A percentile compares a stretch with the other conserved stretches of the same genome.
Evolutionary conservation across 2,797 vertebrate species (phyloP).

Genomic region (Pseudomugil tenellus): DNA sequence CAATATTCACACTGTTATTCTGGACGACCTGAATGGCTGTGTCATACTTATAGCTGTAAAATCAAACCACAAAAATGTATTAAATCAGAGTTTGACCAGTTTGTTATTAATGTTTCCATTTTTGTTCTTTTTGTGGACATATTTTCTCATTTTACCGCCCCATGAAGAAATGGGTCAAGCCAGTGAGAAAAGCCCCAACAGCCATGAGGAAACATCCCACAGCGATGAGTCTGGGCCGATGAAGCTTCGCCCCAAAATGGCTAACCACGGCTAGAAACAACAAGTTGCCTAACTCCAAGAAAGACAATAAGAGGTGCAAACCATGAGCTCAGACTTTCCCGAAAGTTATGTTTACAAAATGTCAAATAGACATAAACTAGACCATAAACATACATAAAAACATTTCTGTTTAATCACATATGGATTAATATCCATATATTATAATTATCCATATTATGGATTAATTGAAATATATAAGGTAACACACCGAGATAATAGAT

Average conservation of each 20-base stretch:
- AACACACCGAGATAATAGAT: too few species aligned
- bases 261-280: slow-evolving; percentile 81
- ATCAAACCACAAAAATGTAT: not conserved
- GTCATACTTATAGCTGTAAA: slow-evolving; percentile 77
- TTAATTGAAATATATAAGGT: too few species aligned
- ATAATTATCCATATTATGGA: too few species aligned
- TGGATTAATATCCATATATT: too few species aligned
- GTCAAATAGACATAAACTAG: too few species aligned
- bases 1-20: slow-evolving; percentile 65
- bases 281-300: slow-evolving; percentile 75
- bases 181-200: slow-evolving; percentile 75
- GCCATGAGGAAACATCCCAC: slow-evolving; percentile 81
- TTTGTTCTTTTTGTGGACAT: not conserved
- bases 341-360: not conserved
- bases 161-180: slow-evolving; percentile 86
- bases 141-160: slow-evolving; percentile 65
- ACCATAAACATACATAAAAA: too few species aligned
- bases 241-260: slow-evolving; percentile 83
- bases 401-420: too few species aligned
- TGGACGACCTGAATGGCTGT: slow-evolving; percentile 65
- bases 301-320: not conserved
- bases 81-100: not conserved
- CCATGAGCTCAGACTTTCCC: not conserved
- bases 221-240: slow-evolving; percentile 81
- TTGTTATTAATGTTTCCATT: too few species aligned